Base-by-base conservation (phyloP, 2,797 vertebrate genomes). In the Hirundo rustica region DNA sequence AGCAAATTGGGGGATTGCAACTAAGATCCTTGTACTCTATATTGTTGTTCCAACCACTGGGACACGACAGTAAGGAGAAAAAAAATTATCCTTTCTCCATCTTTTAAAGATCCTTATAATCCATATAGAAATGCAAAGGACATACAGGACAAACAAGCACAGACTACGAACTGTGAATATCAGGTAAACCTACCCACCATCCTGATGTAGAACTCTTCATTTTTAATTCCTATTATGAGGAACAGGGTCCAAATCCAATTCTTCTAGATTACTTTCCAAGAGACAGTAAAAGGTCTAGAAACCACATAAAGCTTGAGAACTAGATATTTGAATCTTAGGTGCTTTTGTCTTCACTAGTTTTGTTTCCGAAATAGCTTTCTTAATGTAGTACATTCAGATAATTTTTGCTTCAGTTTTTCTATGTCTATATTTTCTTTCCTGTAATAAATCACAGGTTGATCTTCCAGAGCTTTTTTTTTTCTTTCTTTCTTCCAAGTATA, bases 331-430 rank as follows among this genome's bases (percentile, higher is more conserved):
- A 78, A 45, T 81, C 7, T 5, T 13, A 16, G 0, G 0, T 47
- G 9, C 4, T 81, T 81, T 40, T 72, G 13, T 3, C 54, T 40
- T 83, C 22, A 4, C 2, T 50, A 15, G 2, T 38, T 68, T 77
- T 89, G 14, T 12, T 55, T 77, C 12, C 4, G 36, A 60, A 55
- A 67, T 40, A 60, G 1, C 11, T 85, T 67, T 71, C 53, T 50
- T 44, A 57, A 17, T 40, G 5, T 61, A 66, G 7, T 8, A 45
- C 1, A 2, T 4, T 30, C 1, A 2, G 13, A 5, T 32, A 26
- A 5, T 10, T 21, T 47, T 83, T 77, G 16, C 7, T 71, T 77
- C 15, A 8, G 1, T 34, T 81, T 84, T 74, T 54, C 11, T 29
- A 55, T 45, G 13, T 62, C 42, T 45, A 13, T 0, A 3, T 85